These are phyloP conservation scores for Megalonaias nervosa DNA, from an alignment of 1,140 invertebrate species.

Conservation along the genomic window DNA sequence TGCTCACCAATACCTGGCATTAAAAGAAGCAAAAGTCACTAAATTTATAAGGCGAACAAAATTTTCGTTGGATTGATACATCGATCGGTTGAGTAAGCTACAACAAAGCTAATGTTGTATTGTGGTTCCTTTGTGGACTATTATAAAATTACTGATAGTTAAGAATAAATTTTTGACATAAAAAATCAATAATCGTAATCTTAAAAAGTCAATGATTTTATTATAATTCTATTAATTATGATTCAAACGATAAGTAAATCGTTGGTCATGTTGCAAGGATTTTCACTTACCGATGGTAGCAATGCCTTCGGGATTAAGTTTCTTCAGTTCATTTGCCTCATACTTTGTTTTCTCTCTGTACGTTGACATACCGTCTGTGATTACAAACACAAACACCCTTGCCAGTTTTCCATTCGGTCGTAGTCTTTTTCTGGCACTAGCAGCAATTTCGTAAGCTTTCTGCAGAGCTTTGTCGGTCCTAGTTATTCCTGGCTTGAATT, in stretches of 20 bases:
- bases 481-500: conserved; percentile 15
- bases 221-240: too few species aligned
- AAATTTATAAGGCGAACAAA: too few species aligned
- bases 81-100: background rate
- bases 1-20: conserved; percentile 9
- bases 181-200: too few species aligned
- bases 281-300: conserved; percentile 4
- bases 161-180: too few species aligned
- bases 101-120: background rate
- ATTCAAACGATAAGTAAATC: background rate
- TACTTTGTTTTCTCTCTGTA: conserved; percentile 4
- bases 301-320: background rate
- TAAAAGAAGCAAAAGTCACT: background rate
- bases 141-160: too few species aligned
- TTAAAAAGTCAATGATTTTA: too few species aligned
- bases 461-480: conserved; percentile 18
- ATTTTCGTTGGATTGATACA: background rate
- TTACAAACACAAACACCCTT: conserved; percentile 6
- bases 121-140: too few species aligned
- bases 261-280: background rate
- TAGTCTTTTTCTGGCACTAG: background rate
- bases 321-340: conserved; percentile 39
- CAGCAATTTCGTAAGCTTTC: conserved; percentile 1
- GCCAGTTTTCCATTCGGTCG: conserved; percentile 4
- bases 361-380: conserved; percentile 30